Base-by-base conservation (phyloP, 1,140 invertebrate species). In the Atta cephalotes region DNA sequence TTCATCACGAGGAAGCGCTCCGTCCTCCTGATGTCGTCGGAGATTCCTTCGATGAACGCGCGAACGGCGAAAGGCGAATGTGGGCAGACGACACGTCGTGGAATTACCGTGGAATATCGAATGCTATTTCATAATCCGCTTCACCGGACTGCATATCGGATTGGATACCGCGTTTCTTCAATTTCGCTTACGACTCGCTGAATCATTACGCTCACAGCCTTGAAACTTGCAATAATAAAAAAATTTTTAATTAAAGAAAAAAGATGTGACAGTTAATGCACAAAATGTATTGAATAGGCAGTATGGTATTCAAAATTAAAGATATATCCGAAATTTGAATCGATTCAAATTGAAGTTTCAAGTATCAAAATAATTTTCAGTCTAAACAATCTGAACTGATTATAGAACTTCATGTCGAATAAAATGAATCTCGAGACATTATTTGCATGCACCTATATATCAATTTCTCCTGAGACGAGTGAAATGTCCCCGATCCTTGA, bases 41-140 rank as follows among this genome's bases (percentile, higher is more conserved):
- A 31, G 68, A 82, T 80, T 90, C 76, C 45, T 80, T 35, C 51
- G 63, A 68, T 31, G 51, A 72, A 60, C 84, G 74, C 71, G 60
- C 16, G 25, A 58, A 53, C 56, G 56, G 77, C 77, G 87, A 91
- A 86, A 86, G 88, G 88, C 68, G 72, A 89, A 87, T 56, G 68
- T 80, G 76, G 81, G 72, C 60, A 80, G 81, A 85, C 58, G 72
- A 53, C 49, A 56, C 25, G 53, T 21, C 49, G 63, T 62, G 60
- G 74, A 89, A 89, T 86, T 86, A 86, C 49, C 58, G 51, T 63
- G 88, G 63, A 79, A 78, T 89, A 87, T 25, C 45, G 31, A 80
- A 56, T 70, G 87, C 45, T 31, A 35, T 89, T 89, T 89, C 88
- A 77, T 72, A 87, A 89, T 87, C 63, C 82, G 14, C 76, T 66